Base-by-base conservation (phyloP, 2,113 vertebrate species). In the Lasiurus cinereus region DNA sequence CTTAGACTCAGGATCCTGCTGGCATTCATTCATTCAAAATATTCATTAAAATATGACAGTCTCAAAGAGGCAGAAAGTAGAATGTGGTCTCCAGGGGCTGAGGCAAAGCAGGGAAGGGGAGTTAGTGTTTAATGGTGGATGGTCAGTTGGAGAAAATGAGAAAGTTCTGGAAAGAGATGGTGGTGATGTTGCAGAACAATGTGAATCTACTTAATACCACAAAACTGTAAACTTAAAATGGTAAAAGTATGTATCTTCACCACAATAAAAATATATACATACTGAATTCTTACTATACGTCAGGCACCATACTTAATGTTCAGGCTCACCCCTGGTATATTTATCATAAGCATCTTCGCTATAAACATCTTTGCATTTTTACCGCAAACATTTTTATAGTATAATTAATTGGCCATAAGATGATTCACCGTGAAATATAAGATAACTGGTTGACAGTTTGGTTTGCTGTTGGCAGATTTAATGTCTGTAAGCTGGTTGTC, bases 1-100 rank as follows among this genome's bases (percentile, higher is more conserved):
- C 24, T 21, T 73, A 67, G 62, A 67, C 33, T 59, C 33, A 3
- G 50, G 54, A 36, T 69, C 31, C 83, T 79, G 9, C 33, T 70
- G 69, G 78, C 33, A 74, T 62, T 62, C 59, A 62, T 62, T 62
- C n/a, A 14, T 64, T 93, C 50, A 66, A 91, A 90, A 76, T 80
- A 22, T 21, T 22, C 33, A 43, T 24, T 27, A 27, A 62, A 62
- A 27, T 62, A 27, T 54, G 24, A 73, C 36, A 83, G 50, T 48
- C 52, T 80, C 52, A 29, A 2, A 70, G 48, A 22, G 2, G 12
- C 1, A 39, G 90, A 43, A 76, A 50, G 13, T 27, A 67, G 79
- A 62, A 33, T 52, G 31, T 22, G n/a, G 8, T 59, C 83, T 24
- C 50, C 70, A 66, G 66, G 54, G 36, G 29, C 83, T 9, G 5